Percentiles rank a stretch among this genome's conserved stretches.
These are phyloP conservation scores for Agriotes lineatus DNA, from an alignment of 2,888 invertebrate genomes.

Conservation along the genomic window DNA sequence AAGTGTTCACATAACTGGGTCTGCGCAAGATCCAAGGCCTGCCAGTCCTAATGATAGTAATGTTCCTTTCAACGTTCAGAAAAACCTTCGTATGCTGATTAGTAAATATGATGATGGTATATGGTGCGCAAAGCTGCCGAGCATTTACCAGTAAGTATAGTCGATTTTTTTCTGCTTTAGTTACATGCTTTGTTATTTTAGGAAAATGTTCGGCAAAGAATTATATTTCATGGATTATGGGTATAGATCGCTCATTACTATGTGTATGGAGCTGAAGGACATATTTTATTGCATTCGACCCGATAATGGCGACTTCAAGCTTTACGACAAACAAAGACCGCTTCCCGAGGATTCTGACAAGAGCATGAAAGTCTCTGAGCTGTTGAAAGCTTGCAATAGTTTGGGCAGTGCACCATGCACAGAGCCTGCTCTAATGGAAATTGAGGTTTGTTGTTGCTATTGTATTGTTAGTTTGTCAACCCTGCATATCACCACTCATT, in stretches of 20 bases:
- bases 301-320: constrained; percentile 58
- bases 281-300: constrained; percentile 58
- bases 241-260: constrained; percentile 56
- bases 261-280: constrained; percentile 57
- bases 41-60: constrained; percentile 30
- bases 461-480: no score
- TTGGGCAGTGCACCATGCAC: background rate
- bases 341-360: constrained; percentile 41
- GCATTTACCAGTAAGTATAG: constrained; percentile 64
- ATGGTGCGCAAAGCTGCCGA: constrained; percentile 66
- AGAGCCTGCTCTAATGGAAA: constrained; percentile 43
- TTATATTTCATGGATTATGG: constrained; percentile 57
- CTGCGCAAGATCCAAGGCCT: background rate
- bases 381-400: background rate
- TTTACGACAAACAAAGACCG: constrained; percentile 58
- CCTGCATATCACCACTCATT: no score
- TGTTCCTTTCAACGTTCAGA: constrained; percentile 55
- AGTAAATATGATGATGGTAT: constrained; percentile 65
- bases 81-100: constrained; percentile 60
- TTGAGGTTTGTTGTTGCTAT: no score
- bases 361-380: background rate
- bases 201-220: constrained; percentile 53
- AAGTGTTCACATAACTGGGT: constrained; percentile 2
- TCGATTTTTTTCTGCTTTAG: background rate
- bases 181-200: constrained; percentile 40